Base-by-base conservation (phyloP, 1,140 invertebrate species). In the Danaus melanippus region DNA sequence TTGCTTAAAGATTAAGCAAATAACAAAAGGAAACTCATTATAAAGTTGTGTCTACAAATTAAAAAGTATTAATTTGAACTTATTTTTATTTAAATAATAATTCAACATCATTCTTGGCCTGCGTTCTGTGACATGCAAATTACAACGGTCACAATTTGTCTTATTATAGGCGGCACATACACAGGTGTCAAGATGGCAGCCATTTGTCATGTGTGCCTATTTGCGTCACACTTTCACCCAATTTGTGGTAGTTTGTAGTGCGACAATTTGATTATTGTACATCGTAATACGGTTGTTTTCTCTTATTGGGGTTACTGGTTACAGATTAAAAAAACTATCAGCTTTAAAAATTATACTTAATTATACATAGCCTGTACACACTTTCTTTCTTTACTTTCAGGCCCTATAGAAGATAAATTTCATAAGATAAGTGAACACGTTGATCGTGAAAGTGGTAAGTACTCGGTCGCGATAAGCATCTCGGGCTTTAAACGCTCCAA, bases 191-290 rank as follows among this genome's bases (percentile, higher is more conserved):
- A 69, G 66, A 73, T 74, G 66, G 62, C 59, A 57, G 60, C 67
- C 74, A 81, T 84, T 84, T 79, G 77, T 84, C 81, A 84, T 76
- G 58, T 66, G 66, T 69, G 64, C 71, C 77, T 74, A 79, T 84
- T 82, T 77, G 60, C 58, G 79, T 78, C 73, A 78, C 74, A 80
- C 79, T 84, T 84, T 84, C 74, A 66, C 78, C 75, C 57, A 80
- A 79, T 75, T 80, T 77, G 63, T 69, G 65, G 66, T 67, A 66
- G 66, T 79, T 75, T 67, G 66, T 69, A 59, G 69, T 59, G 50
- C 64, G 75, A 82, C 71, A 62, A 60, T 76, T 76, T 80, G 79
- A 84, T 82, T 82, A 66, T 58, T 53, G 42, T 49, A 45, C 21
- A 42, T 50, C 43, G 50, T 56, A 49, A 50, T 21, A 32, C 21